phyloP scores from a whole-genome alignment of 2,888 invertebrate genomes.

The Hyposoter didymator region DNA sequence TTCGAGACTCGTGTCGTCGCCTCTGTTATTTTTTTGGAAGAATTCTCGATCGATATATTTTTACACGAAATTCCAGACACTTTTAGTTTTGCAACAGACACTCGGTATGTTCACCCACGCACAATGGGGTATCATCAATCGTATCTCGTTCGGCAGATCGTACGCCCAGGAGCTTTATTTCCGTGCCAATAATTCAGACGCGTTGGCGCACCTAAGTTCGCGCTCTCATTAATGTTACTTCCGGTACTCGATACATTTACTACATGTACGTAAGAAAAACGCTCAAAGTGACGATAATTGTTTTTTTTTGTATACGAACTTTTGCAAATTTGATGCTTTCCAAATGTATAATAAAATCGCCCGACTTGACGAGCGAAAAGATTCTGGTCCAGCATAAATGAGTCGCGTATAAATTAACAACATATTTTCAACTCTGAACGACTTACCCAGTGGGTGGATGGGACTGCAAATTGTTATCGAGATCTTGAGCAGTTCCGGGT shows the following conservation, averaged over 20 bases:
- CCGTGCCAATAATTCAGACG: slow-evolving; percentile 71
- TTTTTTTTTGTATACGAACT: background rate
- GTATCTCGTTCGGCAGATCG: slow-evolving; percentile 68
- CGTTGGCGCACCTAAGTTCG: slow-evolving; percentile 68
- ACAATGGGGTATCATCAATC: slow-evolving; percentile 66
- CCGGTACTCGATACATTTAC: slow-evolving; percentile 42
- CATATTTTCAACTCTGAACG: background rate
- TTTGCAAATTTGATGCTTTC: background rate
- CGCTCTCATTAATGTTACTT: slow-evolving; percentile 67
- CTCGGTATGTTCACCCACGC: slow-evolving; percentile 41
- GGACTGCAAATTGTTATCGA: slow-evolving; percentile 76
- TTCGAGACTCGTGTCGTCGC: background rate
- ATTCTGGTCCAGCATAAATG: background rate
- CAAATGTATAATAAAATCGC: background rate
- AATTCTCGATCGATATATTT: slow-evolving; percentile 12
- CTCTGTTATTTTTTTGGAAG: background rate
- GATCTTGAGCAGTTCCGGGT: slow-evolving; percentile 72
- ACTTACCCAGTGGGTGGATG: slow-evolving; percentile 76
- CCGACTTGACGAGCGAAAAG: background rate
- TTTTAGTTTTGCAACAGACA: slow-evolving; percentile 42
- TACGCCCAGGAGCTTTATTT: slow-evolving; percentile 64
- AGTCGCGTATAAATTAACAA: background rate
- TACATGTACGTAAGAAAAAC: slow-evolving; percentile 25
- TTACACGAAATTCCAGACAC: slow-evolving; percentile 27
- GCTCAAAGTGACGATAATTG: background rate